Conservation (phyloP, 2,797 vertebrate species). For the Danio albolineatus region DNA sequence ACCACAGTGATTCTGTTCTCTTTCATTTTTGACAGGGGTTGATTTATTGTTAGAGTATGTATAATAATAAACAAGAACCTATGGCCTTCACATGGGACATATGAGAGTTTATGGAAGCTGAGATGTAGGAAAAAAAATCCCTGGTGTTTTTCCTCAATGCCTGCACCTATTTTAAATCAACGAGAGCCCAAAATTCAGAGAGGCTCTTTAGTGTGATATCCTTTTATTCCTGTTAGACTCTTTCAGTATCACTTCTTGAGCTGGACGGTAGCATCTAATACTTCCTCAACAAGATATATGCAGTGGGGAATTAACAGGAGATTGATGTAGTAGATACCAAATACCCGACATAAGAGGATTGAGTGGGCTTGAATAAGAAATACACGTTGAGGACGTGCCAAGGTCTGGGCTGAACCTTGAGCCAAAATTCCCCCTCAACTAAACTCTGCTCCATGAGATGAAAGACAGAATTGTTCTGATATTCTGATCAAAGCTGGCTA, state of each 20-base stretch:
- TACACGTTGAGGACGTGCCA: constrained; percentile 66
- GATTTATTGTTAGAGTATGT: constrained; percentile 66
- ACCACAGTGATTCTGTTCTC: constrained; percentile 58
- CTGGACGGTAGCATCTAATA: constrained; percentile 26
- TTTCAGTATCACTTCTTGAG: constrained; percentile 25
- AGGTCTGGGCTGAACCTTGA: constrained; percentile 72
- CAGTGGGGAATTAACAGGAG: constrained; percentile 72
- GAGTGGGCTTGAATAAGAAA: constrained; percentile 75
- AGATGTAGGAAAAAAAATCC: constrained; percentile 52
- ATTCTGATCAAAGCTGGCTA: constrained; percentile 78
- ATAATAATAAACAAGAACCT: constrained; percentile 65
- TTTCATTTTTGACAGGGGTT: constrained; percentile 48
- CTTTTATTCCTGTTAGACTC: constrained; percentile 21
- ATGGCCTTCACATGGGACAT: constrained; percentile 63
- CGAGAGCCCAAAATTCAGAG: constrained; percentile 11
- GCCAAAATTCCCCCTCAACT: constrained; percentile 74
- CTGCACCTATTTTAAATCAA: constrained; percentile 25
- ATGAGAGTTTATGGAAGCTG: constrained; percentile 62
- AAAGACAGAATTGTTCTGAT: constrained; percentile 80
- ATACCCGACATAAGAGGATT: constrained; percentile 73
- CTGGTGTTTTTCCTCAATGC: constrained; percentile 12
- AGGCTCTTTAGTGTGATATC: constrained; percentile 32
- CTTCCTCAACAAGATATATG: constrained; percentile 64
- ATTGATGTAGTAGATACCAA: constrained; percentile 77
- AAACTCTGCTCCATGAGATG: constrained; percentile 74